Evolutionary conservation across 2,113 vertebrate species (phyloP).

Genomic region (Oreochromis tanganicae): DNA sequence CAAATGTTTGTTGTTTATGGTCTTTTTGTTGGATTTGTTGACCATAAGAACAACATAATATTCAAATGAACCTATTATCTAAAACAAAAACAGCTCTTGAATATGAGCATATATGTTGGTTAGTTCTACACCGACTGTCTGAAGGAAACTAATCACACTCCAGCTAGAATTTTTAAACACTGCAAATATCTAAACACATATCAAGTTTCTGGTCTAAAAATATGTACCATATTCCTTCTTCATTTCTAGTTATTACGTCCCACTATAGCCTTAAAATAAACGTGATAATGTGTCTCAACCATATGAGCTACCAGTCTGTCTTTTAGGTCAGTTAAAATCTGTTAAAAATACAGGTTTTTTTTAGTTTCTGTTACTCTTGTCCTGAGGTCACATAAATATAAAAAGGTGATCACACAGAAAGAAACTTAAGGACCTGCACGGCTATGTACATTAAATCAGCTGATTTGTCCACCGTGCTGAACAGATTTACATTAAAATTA

Average conservation of each 20-base stretch:
- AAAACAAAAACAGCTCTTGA: background rate
- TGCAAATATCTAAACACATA: background rate
- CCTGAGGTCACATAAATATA: background rate
- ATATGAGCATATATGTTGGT: background rate
- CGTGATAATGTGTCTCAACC: background rate
- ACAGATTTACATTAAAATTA: background rate
- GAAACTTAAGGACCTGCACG: background rate
- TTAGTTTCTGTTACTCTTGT: background rate
- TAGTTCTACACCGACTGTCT: background rate
- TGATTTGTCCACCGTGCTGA: background rate
- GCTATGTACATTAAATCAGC: background rate
- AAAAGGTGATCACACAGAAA: background rate
- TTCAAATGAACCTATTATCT: background rate
- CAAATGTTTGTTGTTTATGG: background rate
- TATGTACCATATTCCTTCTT: background rate
- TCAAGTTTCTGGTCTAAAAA: background rate
- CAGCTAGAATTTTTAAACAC: background rate
- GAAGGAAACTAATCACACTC: background rate
- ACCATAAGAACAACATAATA: background rate
- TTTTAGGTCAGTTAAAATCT: background rate
- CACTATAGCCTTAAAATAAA: background rate
- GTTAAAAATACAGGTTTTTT: rapidly evolving
- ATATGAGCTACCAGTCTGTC: background rate
- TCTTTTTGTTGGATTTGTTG: background rate
- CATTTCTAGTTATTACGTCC: background rate